These are phyloP conservation scores for Xanthia icteritia DNA, from an alignment of 2,888 invertebrate species.

Conservation along the genomic window DNA sequence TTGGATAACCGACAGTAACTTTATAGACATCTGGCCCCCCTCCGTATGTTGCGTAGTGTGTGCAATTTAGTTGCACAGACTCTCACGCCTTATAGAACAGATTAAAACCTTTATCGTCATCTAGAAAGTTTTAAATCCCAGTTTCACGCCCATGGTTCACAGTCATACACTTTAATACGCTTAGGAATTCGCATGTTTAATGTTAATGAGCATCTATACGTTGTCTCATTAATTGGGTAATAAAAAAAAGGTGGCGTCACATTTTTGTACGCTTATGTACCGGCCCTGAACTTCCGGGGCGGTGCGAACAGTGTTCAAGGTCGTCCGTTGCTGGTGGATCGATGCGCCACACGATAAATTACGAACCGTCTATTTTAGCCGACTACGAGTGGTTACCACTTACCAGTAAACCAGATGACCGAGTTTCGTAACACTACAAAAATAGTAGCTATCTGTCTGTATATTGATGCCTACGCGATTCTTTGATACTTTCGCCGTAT, in stretches of 20 bases:
- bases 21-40: background rate
- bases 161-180: slow-evolving; percentile 42
- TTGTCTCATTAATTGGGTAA: slow-evolving; percentile 68
- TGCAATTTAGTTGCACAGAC: slow-evolving; percentile 32
- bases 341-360: slow-evolving; percentile 82
- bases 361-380: slow-evolving; percentile 76
- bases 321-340: slow-evolving; percentile 80
- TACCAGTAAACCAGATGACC: slow-evolving; percentile 83
- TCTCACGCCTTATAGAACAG: background rate
- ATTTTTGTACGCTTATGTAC: slow-evolving; percentile 59
- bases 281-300: slow-evolving; percentile 88
- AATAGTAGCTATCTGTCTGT: slow-evolving; percentile 70
- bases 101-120: background rate
- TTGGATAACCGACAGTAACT: background rate
- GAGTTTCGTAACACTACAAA: slow-evolving; percentile 84
- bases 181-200: slow-evolving; percentile 57
- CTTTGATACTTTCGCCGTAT: slow-evolving; percentile 45
- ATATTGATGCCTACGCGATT: slow-evolving; percentile 44
- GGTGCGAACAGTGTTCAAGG: slow-evolving; percentile 84
- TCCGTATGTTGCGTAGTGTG: background rate
- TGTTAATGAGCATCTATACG: slow-evolving; percentile 59
- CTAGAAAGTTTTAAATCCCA: slow-evolving; percentile 33
- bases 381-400: slow-evolving; percentile 76
- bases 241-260: slow-evolving; percentile 73
- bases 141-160: slow-evolving; percentile 17